Evolutionary conservation across 2,888 invertebrate species (phyloP).

Genomic region (Lasioglossum villosulum): DNA sequence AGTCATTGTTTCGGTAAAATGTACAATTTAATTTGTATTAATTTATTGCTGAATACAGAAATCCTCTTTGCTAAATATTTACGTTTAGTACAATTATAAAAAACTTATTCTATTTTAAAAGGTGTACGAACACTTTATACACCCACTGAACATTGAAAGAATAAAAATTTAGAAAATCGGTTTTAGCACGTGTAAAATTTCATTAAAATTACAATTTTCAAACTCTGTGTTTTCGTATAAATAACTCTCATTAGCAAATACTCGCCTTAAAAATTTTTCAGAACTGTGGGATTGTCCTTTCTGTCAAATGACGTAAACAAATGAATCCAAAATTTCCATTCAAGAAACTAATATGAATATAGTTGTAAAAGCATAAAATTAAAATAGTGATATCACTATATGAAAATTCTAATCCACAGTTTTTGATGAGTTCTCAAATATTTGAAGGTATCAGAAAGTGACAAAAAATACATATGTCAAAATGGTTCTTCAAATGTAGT

Average conservation of each 20-base stretch:
- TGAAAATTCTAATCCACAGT: not conserved
- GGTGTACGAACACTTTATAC: no score
- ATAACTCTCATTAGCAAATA: conserved; percentile 2
- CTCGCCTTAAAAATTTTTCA: not conserved
- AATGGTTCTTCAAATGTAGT: conserved; percentile 60
- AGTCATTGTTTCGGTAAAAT: not conserved
- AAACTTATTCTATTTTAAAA: no score
- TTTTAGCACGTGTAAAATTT: not conserved
- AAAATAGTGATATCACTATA: not conserved
- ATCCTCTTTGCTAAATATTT: not conserved
- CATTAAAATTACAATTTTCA: conserved; percentile 1
- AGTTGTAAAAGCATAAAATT: conserved; percentile 1
- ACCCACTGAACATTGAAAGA: not conserved
- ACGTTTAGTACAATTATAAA: no score
- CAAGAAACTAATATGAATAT: not conserved
- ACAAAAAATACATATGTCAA: conserved; percentile 44
- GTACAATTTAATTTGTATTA: not conserved
- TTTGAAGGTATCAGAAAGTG: conserved; percentile 47
- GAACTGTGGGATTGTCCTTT: not conserved
- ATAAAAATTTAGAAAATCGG: not conserved
- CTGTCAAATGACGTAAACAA: not conserved
- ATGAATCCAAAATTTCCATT: not conserved
- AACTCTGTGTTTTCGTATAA: not conserved
- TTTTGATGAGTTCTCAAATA: conserved; percentile 21
- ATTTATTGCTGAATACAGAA: not conserved